Evolutionary conservation across 1,140 invertebrate species (phyloP).

Genomic region (Tyrophagus putrescentiae): DNA sequence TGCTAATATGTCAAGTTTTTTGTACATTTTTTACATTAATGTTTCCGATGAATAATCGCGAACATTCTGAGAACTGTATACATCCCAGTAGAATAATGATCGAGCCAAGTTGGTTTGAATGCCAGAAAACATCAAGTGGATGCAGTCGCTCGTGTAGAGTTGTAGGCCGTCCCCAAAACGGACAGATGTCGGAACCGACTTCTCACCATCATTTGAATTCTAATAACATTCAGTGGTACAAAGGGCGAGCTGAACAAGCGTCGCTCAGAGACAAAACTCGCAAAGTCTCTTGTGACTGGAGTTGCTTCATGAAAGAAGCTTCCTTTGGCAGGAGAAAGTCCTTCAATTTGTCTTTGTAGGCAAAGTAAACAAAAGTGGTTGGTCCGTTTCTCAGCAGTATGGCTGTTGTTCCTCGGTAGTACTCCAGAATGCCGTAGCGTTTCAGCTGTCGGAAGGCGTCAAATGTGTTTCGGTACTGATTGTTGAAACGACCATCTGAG

Average conservation of each 20-base stretch:
- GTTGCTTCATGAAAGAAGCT: too few species aligned
- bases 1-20: too few species aligned
- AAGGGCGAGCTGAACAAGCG: conserved; percentile 80
- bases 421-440: conserved; percentile 50
- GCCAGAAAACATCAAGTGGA: conserved; percentile 73
- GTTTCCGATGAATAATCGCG: too few species aligned
- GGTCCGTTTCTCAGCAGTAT: conserved; percentile 71
- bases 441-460: conserved; percentile 58
- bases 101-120: conserved; percentile 82
- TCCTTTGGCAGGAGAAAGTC: conserved; percentile 40
- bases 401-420: conserved; percentile 48
- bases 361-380: conserved; percentile 81
- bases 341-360: conserved; percentile 57
- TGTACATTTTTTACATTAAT: too few species aligned
- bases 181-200: conserved; percentile 65
- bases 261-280: conserved; percentile 81
- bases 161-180: conserved; percentile 54
- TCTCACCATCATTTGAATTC: conserved; percentile 78
- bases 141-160: conserved; percentile 53
- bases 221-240: conserved; percentile 95
- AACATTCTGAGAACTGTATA: too few species aligned
- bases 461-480: conserved; percentile 68
- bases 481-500: conserved; percentile 65
- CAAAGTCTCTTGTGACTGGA: conserved; percentile 51
- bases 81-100: conserved; percentile 92